These are phyloP conservation scores for Ophraella communa DNA, from an alignment of 2,888 invertebrate genomes.

Conservation along the genomic window DNA sequence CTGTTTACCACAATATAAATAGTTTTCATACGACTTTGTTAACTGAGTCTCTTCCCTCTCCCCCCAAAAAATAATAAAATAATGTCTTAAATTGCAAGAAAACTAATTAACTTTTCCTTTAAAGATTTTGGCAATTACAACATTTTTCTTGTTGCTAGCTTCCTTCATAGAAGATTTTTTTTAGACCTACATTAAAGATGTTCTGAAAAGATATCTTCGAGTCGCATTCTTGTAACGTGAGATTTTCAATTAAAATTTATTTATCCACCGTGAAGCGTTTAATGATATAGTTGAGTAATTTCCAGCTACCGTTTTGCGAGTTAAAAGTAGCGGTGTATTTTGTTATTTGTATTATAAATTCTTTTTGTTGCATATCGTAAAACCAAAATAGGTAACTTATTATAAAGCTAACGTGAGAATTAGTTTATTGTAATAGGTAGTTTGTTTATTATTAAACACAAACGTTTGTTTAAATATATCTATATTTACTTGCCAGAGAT, in stretches of 20 bases:
- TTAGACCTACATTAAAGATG: background rate
- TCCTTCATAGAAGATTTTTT: background rate
- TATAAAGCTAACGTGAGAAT: background rate
- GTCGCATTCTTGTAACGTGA: slow-evolving; percentile 3
- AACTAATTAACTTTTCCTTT: too few species aligned
- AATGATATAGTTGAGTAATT: slow-evolving; percentile 12
- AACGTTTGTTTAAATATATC: too few species aligned
- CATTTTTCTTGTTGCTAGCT: too few species aligned
- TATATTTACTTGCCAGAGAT: too few species aligned
- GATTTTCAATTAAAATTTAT: slow-evolving; percentile 11
- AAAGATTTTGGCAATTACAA: too few species aligned
- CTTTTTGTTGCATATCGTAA: background rate
- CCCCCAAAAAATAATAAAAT: too few species aligned
- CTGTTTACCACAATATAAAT: too few species aligned
- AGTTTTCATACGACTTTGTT: too few species aligned
- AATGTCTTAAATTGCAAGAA: too few species aligned
- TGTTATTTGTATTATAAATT: background rate
- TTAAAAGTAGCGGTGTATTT: slow-evolving; percentile 1
- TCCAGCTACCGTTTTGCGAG: background rate
- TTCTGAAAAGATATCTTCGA: background rate
- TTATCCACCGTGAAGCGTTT: slow-evolving; percentile 9
- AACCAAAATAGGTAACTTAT: background rate
- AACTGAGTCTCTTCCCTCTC: too few species aligned
- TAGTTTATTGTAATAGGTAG: background rate
- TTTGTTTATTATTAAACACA: too few species aligned